phyloP scores from a whole-genome alignment of 2,888 invertebrate genomes.

The Papilio gigon region DNA sequence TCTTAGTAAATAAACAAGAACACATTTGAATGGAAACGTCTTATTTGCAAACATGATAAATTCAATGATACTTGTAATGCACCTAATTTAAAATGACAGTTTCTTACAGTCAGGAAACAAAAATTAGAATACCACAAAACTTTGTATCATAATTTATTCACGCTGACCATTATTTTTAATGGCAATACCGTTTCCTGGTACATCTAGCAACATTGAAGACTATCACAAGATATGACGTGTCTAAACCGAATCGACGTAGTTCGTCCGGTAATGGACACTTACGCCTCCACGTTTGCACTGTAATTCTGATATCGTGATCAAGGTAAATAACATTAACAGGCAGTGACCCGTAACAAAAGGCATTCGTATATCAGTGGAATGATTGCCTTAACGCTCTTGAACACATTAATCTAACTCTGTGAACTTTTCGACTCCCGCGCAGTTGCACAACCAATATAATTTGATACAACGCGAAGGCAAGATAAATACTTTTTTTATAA shows the following conservation, averaged over 20 bases:
- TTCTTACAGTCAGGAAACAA: too few species aligned
- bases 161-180: not conserved
- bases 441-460: conserved; percentile 1
- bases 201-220: not conserved
- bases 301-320: conserved; percentile 30
- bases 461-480: conserved; percentile 14
- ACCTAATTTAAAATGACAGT: too few species aligned
- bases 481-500: conserved; percentile 16
- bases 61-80: too few species aligned
- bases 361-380: conserved; percentile 18
- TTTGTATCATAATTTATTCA: too few species aligned
- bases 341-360: conserved; percentile 26
- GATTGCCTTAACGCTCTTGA: conserved; percentile 33
- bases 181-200: not conserved
- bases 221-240: not conserved
- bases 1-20: too few species aligned
- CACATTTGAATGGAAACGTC: too few species aligned
- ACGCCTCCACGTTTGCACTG: not conserved
- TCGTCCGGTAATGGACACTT: not conserved
- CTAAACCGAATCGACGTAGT: not conserved
- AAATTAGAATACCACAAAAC: too few species aligned
- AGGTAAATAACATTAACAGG: conserved; percentile 21
- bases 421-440: conserved; percentile 32
- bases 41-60: too few species aligned
- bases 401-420: conserved; percentile 32